Percentiles rank a stretch among this genome's conserved stretches.
Conservation (phyloP, 2,797 vertebrate species). For the Siniperca obscura region DNA sequence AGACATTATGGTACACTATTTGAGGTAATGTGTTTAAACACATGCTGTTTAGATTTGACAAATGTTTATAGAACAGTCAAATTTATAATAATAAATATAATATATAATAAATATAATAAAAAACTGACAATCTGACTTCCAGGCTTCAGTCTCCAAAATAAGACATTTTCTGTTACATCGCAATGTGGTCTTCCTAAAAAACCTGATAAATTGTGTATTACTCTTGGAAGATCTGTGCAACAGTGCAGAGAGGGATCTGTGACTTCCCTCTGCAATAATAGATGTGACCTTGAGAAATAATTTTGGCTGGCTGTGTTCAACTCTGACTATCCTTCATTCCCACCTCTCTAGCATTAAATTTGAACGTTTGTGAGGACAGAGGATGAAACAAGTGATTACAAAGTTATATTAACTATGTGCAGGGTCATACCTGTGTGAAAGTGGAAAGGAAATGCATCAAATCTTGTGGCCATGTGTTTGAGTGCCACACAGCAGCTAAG, state of each 20-base stretch:
- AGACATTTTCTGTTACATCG: background rate
- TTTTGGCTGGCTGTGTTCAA: constrained; percentile 25
- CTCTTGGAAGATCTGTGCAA: constrained; percentile 7
- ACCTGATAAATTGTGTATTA: background rate
- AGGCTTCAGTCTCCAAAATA: background rate
- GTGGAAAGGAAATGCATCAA: background rate
- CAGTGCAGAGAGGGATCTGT: constrained; percentile 29
- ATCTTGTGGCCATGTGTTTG: background rate
- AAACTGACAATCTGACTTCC: background rate
- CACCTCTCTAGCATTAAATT: background rate
- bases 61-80: background rate
- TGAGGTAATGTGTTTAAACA: constrained; percentile 12
- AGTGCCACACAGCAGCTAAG: background rate
- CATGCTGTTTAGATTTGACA: background rate
- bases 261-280: constrained; percentile 46
- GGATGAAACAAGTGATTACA: background rate
- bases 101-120: too few relatives aligned
- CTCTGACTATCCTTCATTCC: constrained; percentile 11
- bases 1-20: background rate
- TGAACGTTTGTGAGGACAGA: constrained; percentile 8
- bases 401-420: constrained; percentile 2
- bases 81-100: background rate
- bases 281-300: constrained; percentile 43
- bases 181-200: constrained; percentile 11
- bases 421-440: background rate